These are phyloP conservation scores for Asarcornis scutulata DNA, from an alignment of 2,113 vertebrate species.

Conservation along the genomic window DNA sequence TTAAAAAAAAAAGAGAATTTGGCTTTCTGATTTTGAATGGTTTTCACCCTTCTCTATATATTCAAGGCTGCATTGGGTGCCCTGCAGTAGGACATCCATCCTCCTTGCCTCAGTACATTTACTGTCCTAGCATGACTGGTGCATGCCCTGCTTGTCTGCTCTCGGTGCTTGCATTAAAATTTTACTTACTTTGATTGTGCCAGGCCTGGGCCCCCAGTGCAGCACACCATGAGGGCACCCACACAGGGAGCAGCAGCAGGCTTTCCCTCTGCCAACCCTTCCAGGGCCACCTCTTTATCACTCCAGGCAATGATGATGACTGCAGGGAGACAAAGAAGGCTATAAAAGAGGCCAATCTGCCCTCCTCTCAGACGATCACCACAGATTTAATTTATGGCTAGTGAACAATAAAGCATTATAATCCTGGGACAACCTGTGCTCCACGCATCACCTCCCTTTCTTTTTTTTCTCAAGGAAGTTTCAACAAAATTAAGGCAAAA, in stretches of 20 bases:
- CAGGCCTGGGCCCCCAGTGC: not conserved
- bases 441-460: not conserved
- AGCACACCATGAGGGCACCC: not conserved
- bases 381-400: not conserved
- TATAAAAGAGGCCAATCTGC: not conserved
- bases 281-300: not conserved
- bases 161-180: not conserved
- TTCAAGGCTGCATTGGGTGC: not conserved
- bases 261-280: not conserved
- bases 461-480: not conserved
- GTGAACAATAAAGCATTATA: conserved; percentile 7
- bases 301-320: not conserved
- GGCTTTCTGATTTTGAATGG: not conserved
- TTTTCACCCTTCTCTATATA: not conserved
- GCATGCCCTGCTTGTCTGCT: not conserved
- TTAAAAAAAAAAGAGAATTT: not conserved
- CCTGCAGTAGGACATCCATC: not conserved
- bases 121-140: not conserved
- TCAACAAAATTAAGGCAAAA: conserved; percentile 3
- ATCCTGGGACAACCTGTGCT: conserved; percentile 9
- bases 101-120: not conserved
- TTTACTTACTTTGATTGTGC: not conserved
- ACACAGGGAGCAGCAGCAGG: not conserved
- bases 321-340: not conserved
- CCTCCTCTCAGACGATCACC: not conserved